These are phyloP conservation scores for Homarus americanus DNA, from an alignment of 1,140 invertebrate genomes.

Conservation along the genomic window DNA sequence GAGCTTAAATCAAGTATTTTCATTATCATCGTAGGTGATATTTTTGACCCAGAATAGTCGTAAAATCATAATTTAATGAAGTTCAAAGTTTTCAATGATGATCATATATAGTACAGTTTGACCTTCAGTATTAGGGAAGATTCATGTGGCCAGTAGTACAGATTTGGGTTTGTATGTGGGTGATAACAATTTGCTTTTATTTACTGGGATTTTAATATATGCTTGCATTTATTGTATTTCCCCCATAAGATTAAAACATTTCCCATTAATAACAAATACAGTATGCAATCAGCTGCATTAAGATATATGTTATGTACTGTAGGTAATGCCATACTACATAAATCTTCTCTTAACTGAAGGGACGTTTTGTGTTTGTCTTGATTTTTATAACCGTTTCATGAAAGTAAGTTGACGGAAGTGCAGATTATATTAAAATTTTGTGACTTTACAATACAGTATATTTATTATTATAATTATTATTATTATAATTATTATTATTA, in stretches of 20 bases:
- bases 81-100: neutral
- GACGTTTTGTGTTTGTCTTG: too few relatives aligned
- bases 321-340: too few relatives aligned
- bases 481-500: too few relatives aligned
- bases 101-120: neutral
- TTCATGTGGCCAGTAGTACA: neutral
- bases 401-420: too few relatives aligned
- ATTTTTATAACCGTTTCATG: too few relatives aligned
- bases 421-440: too few relatives aligned
- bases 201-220: neutral
- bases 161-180: neutral
- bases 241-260: neutral
- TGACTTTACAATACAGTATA: too few relatives aligned
- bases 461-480: too few relatives aligned
- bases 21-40: neutral
- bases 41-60: neutral
- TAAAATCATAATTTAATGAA: neutral
- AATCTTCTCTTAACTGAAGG: too few relatives aligned
- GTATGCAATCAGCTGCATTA: too few relatives aligned
- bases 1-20: neutral
- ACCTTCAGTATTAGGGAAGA: neutral
- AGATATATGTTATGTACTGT: too few relatives aligned
- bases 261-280: too few relatives aligned
- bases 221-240: neutral
- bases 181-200: neutral